Evolutionary conservation across 2,113 vertebrate species (phyloP), one percentile per base, ranked within the genome.

Genomic region (Kryptolebias marmoratus): DNA sequence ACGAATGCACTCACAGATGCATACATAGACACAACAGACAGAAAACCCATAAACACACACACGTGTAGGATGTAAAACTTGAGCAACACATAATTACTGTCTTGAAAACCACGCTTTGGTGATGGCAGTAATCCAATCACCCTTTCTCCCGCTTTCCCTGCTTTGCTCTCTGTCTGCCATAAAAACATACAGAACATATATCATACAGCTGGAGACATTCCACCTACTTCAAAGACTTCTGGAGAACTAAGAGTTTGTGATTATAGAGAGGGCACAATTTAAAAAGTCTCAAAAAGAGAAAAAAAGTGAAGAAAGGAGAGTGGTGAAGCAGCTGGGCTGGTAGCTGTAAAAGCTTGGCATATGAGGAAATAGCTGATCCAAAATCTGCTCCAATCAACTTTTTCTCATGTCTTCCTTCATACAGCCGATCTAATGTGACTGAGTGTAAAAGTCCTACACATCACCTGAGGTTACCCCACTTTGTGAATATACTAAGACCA

Each of bases 241-340:
- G 86, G 64, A 68, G 84, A 81, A 68, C 75, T 67, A 81, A 73
- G 80, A 63, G 67, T 68, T 71, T 79, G 69, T 90, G 87, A 91
- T 92, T 91, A 92, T 75, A 91, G 91, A 79, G 89, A 87, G 81
- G 62, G 77, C 47, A 75, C 42, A 60, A 72, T 88, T 85, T 83
- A 91, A 84, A 90, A 75, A 64, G 75, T 58, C 71, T 66, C 50
- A 8, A 68, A 12, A 5, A 49, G 47, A 44, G 31, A n/a, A 44
- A 47, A 22, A 42, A 59, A 48, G 66, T 78, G 61, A 83, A 56
- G 71, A 59, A 80, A 56, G 55, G 63, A 27, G 72, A 69, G 63
- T 49, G 57, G 72, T 83, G 67, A 69, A 88, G 84, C 91, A 90
- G 91, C 90, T 92, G 90, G 86, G 82, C 65, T 74, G 84, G 84